Base-by-base conservation (phyloP, 2,888 invertebrate genomes). In the Apamea anceps region DNA sequence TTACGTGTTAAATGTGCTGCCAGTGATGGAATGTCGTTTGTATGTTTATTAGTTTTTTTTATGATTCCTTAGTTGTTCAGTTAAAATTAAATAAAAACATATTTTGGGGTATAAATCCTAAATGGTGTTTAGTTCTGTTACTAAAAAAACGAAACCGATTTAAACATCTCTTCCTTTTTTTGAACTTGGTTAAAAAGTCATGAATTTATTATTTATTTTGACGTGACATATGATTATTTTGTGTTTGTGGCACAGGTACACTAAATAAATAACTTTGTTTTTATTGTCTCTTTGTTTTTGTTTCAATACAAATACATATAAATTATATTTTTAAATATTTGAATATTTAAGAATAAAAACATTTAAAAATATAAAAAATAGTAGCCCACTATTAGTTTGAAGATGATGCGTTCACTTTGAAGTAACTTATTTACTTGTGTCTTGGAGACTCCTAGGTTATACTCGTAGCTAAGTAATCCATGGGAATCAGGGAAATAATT, bases 1-100 rank as follows among this genome's bases (percentile, higher is more conserved):
- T 85, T 71, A 79, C 67, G 77, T 65, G 67, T 67, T 81, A 57
- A 81, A 73, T 70, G 28, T 68, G 62, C 28, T 42, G 15, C 65
- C 25, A 71, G 42, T 75, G 65, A 74, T 28, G n/a, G 72, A 66
- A n/a, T 51, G 25, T 2, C n/a, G 28, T 42, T 65, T 12, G 63
- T 63, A 63, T 57, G 57, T 42, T 67, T 74, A 63, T 67, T 68
- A 5, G 12, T 28, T 37, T 32, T 57, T 63, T 48, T 48, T 54
- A 21, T 60, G 37, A 5, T 48, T 21, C 12, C 12, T 13, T 45
- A 62, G 3, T 5, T 28, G 5, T 21, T 8, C 0, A 51, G 12
- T 54, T 25, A n/a, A 37, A 51, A 62, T 32, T 4, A 21, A 48
- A 6, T 25, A 21, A 48, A 32, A 1, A 13, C 15, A n/a, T 21